Base-by-base conservation (phyloP, 2,113 vertebrate genomes). In the Cepphus grylle region DNA sequence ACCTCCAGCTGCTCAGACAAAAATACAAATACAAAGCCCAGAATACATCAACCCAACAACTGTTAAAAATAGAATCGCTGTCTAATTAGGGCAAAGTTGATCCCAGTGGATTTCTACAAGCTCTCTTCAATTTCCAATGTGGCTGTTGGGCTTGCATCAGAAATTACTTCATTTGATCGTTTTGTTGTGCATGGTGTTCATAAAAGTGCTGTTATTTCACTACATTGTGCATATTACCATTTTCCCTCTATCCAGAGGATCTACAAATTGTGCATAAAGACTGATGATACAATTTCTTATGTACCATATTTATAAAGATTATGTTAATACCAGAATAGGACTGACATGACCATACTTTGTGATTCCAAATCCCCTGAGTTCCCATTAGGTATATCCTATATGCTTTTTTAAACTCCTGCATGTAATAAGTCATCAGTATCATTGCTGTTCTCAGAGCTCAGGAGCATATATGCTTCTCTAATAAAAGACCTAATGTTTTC, bases 41-140 rank as follows among this genome's bases (percentile, higher is more conserved):
- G 62, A 88, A 65, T 23, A 40, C n/a, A 42, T 90, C 42, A 80
- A n/a, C 62, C 40, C 26, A 45, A 83, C 26, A 5, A 5, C 20
- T 47, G 55, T 79, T 92, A 86, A 90, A 94, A 90, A 74, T 47
- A 92, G 87, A 92, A 53, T 49, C 3, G 0, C 17, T 61, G 12
- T 80, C 85, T 96, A 96, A 92, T 93, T 86, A 91, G 94, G 81
- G 26, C 70, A 53, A 15, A 91, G 83, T 96, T 94, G 84, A 91
- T 94, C 91, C 71, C 58, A 0, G 0, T 70, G 84, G 84, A 90
- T 94, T 97, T 94, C 73, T 85, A 21, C 4, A 79, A 42, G 9
- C 36, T 81, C 13, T 78, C 65, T 86, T 95, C 81, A 81, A 92
- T 97, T 91, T 96, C 65, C 63, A 63, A 1, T 58, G 86, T 61